phyloP scores from a whole-genome alignment of 1,140 invertebrate genomes.

The Pseudoatta argentina region DNA sequence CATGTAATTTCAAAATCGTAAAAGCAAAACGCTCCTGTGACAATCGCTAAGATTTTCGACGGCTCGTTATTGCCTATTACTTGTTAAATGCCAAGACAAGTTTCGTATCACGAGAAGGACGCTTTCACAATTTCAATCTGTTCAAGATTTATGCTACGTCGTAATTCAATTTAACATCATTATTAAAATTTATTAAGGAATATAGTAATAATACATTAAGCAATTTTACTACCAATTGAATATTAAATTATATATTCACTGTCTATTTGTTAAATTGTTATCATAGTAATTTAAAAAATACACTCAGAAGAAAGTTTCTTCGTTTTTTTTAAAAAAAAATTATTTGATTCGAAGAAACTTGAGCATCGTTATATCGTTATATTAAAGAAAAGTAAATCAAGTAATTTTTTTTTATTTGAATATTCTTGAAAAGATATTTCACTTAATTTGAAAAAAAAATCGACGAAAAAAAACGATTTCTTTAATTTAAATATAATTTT shows the following conservation, averaged over 20 bases:
- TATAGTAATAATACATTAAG: background rate
- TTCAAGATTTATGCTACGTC: background rate
- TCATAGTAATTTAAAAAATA: background rate
- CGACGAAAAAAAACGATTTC: too few relatives aligned
- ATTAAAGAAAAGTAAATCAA: too few relatives aligned
- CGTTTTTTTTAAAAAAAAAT: too few relatives aligned
- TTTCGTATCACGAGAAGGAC: background rate
- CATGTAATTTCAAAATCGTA: background rate
- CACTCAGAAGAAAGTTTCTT: too few relatives aligned
- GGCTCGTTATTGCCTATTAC: background rate
- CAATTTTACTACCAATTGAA: background rate
- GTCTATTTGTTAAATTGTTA: background rate
- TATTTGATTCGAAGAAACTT: too few relatives aligned
- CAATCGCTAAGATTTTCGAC: background rate
- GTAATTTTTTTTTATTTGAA: too few relatives aligned
- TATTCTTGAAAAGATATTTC: too few relatives aligned
- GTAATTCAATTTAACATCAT: background rate
- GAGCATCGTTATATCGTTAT: too few relatives aligned
- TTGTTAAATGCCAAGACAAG: slow-evolving; percentile 16
- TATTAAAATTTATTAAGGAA: background rate
- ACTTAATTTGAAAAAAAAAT: too few relatives aligned
- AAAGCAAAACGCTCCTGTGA: background rate
- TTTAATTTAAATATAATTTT: background rate
- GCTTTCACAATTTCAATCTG: background rate
- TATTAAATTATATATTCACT: background rate